Evolutionary conservation across 2,797 vertebrate species (phyloP).

Genomic region (Tragopan temminckii): DNA sequence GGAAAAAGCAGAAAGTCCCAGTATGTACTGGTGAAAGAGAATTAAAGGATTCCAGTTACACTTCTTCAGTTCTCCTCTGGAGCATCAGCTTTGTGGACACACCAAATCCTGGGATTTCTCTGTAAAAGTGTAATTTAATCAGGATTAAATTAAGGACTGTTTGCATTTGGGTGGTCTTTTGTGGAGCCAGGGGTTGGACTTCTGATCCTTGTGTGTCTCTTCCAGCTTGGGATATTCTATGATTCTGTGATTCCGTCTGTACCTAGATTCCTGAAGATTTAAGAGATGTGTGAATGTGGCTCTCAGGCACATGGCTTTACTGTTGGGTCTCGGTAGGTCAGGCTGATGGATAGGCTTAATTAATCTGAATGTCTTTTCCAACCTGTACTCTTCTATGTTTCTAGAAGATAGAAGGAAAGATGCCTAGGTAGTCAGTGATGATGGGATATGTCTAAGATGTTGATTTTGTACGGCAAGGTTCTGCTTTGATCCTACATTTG

Average conservation of each 20-base stretch:
- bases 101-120: not conserved
- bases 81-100: not conserved
- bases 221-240: no score
- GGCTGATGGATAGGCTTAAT: not conserved
- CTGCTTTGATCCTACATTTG: not conserved
- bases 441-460: not conserved
- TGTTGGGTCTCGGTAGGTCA: not conserved
- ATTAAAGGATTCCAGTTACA: not conserved
- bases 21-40: not conserved
- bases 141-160: not conserved
- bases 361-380: not conserved
- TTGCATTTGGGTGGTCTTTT: no score
- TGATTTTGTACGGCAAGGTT: fast-evolving
- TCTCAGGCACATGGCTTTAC: not conserved
- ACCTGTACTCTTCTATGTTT: not conserved
- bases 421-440: fast-evolving
- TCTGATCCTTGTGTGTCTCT: no score
- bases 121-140: not conserved
- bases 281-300: not conserved
- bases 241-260: not conserved
- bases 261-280: not conserved
- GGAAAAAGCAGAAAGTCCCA: not conserved
- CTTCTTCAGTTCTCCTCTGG: not conserved
- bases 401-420: not conserved
- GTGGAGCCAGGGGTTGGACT: no score